phyloP scores from a whole-genome alignment of 2,113 vertebrate species.

The Rhinoptilus africanus region DNA sequence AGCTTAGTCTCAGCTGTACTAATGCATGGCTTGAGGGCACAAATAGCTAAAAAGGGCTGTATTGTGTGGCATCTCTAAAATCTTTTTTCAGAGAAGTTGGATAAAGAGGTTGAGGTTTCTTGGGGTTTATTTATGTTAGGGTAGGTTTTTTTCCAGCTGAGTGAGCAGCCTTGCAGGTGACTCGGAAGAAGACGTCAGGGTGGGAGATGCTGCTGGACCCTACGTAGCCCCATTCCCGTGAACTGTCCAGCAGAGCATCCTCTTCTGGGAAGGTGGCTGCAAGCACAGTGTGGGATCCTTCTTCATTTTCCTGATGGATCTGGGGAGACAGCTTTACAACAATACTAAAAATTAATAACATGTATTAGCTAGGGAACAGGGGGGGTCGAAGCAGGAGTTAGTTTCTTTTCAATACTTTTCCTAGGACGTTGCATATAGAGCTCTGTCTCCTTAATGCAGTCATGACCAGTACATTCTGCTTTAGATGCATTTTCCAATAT shows the following conservation, averaged over 20 bases:
- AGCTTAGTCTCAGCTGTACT: background rate
- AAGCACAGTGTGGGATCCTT: background rate
- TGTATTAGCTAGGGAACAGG: background rate
- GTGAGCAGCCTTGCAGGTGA: background rate
- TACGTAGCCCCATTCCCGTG: fast-evolving
- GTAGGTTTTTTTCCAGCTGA: background rate
- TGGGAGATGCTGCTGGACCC: background rate
- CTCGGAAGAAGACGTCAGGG: background rate
- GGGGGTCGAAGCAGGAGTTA: background rate
- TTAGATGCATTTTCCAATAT: background rate
- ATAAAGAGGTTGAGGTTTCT: background rate
- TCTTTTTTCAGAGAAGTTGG: background rate
- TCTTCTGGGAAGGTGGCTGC: background rate
- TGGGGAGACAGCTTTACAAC: background rate
- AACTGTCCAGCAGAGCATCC: background rate
- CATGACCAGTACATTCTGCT: background rate
- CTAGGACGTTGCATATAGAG: background rate
- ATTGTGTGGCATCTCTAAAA: constrained; percentile 23
- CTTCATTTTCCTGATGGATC: background rate
- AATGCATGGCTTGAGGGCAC: background rate
- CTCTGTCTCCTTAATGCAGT: background rate
- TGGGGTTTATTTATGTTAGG: background rate
- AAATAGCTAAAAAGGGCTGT: background rate
- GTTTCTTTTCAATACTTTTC: background rate
- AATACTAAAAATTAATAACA: background rate